Evolutionary conservation across 2,888 invertebrate species (phyloP), one percentile per base, ranked within the genome.

Genomic region (Oscheius onirici): DNA sequence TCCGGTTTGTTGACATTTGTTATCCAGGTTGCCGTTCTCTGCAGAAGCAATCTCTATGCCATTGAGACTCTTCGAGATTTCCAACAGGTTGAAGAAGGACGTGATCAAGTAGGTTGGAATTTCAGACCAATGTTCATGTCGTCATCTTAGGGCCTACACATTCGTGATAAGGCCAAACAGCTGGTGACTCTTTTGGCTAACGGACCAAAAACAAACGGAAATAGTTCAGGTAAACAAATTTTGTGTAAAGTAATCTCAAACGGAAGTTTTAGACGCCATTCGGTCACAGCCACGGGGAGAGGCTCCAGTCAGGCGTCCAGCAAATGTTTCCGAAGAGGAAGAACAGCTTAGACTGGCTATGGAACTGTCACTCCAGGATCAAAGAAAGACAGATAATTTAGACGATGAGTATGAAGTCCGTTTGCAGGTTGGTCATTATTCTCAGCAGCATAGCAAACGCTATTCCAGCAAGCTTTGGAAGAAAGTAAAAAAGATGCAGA

Each of bases 301-400:
- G 26, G 11, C 34, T 6, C 58, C 40, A 20, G 40, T 58, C 41
- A 40, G 20, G n/a, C 34, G 58, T 15, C 63, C 63, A 17, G 20
- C 49, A 26, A 63, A 24, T 26, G 49, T 26, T 46, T 97, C 97
- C 2, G 99, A 99, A 89, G 99, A 99, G 89, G 97, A 99, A 89
- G 91, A 99, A 78, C 99, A 99, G 89, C 91, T 99, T 81, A 97
- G 99, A 90, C 91, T 99, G 86, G 99, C 99, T 58, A 91, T 99
- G 88, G 99, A 97, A 68, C 96, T 99, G 94, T 95, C 95, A 58
- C 92, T 96, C 76, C 99, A 99, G 89, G 99, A 99, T 90, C 97
- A 97, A 40, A 97, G 99, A 88, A 93, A 95, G 84, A 96, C 96
- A 88, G 95, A 96, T 89, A 92, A 94, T 81, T 92, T 95, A 88